Conservation (phyloP, 2,888 invertebrate genomes). For the Clitarchus hookeri region DNA sequence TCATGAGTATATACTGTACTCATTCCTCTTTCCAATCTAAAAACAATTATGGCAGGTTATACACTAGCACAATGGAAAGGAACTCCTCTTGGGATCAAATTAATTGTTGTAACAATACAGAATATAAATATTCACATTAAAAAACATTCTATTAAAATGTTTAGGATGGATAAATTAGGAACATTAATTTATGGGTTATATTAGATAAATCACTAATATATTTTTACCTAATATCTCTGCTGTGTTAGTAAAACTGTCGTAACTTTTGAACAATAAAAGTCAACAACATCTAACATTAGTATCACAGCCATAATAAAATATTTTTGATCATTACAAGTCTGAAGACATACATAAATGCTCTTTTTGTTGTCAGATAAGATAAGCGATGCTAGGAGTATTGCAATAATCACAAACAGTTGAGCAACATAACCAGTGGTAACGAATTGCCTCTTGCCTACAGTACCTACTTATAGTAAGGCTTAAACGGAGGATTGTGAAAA, state of each 20-base stretch:
- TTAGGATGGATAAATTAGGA: neutral
- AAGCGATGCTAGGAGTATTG: slow-evolving; percentile 5
- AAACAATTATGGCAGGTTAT: neutral
- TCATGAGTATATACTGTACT: neutral
- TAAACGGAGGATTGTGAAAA: no score
- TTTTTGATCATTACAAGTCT: neutral
- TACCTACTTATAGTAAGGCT: no score
- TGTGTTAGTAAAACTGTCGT: neutral
- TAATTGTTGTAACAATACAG: neutral
- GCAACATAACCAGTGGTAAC: neutral
- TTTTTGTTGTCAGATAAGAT: neutral
- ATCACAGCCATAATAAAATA: neutral
- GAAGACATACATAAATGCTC: neutral
- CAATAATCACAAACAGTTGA: neutral
- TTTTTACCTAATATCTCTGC: neutral
- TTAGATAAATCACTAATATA: neutral
- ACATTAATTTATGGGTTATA: neutral
- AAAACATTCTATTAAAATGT: neutral
- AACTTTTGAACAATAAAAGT: neutral
- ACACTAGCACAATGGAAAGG: neutral
- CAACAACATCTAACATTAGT: slow-evolving; percentile 10
- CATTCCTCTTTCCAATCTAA: neutral
- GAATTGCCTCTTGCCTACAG: neutral
- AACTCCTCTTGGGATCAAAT: neutral
- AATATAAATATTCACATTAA: neutral